These are phyloP conservation scores for Gulo gulo DNA, from an alignment of 2,113 vertebrate species.

Conservation along the genomic window DNA sequence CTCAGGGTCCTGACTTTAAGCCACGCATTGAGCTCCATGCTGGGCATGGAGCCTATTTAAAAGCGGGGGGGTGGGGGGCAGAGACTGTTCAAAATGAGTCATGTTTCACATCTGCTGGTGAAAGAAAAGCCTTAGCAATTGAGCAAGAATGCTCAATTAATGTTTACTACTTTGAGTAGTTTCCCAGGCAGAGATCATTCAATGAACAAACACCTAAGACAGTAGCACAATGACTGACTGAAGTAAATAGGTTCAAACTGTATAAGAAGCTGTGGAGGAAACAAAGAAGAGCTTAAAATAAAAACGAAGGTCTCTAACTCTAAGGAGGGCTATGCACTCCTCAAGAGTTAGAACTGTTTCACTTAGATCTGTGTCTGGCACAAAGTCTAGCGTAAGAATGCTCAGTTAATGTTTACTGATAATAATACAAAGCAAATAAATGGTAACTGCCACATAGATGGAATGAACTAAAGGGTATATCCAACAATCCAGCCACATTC, in stretches of 20 bases:
- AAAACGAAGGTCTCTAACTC: background rate
- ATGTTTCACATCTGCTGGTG: background rate
- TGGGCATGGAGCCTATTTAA: background rate
- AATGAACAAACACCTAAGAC: background rate
- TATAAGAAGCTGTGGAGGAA: background rate
- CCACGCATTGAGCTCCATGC: background rate
- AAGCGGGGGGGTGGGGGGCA: background rate
- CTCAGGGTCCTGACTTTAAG: background rate
- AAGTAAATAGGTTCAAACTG: background rate
- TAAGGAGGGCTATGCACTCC: background rate
- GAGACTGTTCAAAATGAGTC: background rate
- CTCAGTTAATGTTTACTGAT: background rate
- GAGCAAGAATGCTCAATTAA: no score
- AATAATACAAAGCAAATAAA: background rate
- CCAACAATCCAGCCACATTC: background rate
- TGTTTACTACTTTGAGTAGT: background rate
- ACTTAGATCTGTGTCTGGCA: background rate
- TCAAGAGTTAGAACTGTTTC: background rate
- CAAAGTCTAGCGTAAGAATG: background rate
- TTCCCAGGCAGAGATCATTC: background rate
- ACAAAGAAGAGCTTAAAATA: background rate
- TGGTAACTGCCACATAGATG: background rate
- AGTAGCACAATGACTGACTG: background rate
- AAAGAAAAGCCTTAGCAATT: background rate
- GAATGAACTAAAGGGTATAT: background rate